Evolutionary conservation across 2,113 vertebrate genomes (phyloP), one percentile per base, ranked within the genome.

Genomic region (Sula dactylatra): DNA sequence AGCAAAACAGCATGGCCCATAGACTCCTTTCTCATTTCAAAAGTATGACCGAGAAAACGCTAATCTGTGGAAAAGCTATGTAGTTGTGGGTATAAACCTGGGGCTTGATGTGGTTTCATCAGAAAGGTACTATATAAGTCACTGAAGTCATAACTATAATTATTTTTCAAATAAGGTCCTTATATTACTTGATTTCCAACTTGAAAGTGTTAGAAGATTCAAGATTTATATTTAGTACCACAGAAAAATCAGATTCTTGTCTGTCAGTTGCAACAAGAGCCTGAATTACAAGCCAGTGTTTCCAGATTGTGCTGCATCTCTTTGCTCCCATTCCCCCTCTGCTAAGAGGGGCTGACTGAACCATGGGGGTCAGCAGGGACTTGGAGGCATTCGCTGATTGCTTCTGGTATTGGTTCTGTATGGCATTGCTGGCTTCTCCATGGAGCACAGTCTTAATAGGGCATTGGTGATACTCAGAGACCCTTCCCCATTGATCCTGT

Each of bases 21-120:
- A 49, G 56, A 19, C 38, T 67, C 49, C 40, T 18, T 45, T 71
- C 88, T 81, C 59, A 6, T 91, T 73, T 77, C 70, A 21, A 42
- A 77, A 76, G n/a, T 22, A 26, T 0, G 0, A 7, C 62, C 14
- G 47, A 52, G 47, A 6, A 32, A 49, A 40, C 2, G 1, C 62
- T 47, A 3, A 12, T n/a, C 11, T 80, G 73, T 69, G 69, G 62
- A 8, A 13, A 18, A 74, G 64, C 55, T 24, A 0, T 1, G 19
- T 26, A 17, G 32, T 32, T 61, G 45, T 3, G n/a, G 64, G 14
- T 10, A 3, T 25, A 29, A 31, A 40, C 21, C 66, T 83, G 82
- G 58, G 34, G 3, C 65, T 25, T 36, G 66, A 10, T 55, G 58
- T n/a, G 91, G n/a, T 59, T 64, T 26, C 52, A 13, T 25, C 69